Base-by-base conservation (phyloP, 1,140 invertebrate genomes). In the Lepidurus packardi region DNA sequence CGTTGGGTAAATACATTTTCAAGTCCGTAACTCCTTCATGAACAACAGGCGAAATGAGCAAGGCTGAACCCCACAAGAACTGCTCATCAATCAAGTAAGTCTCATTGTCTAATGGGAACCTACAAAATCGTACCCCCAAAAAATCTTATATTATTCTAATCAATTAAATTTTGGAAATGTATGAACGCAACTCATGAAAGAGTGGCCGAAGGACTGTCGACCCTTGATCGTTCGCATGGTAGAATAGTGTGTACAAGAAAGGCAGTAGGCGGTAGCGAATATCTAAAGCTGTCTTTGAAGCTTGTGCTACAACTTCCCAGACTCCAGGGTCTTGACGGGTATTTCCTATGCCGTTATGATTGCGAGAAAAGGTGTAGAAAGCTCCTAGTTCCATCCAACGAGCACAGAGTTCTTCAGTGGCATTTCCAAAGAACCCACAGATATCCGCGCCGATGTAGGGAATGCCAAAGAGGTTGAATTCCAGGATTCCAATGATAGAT, bases 391-490 rank as follows among this genome's bases (percentile, higher is more conserved):
- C 74, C 80, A 81, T 81, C 85, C 85, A 86, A 25, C 85, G 76
- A 21, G 78, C 80, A 77, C 85, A 86, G 10, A 86, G 76, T 77
- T 82, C 80, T 34, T 81, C 80, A 16, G 84, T 87, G 6, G 87
- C 83, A 73, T 85, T 81, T 0, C 82, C 82, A 78, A 65, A 79
- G 82, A 87, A 89, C 9, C 88, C 88, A 82, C 88, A 89, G 76
- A 89, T 87, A 81, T 89, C 87, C 21, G 87, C 85, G 8, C 88
- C 88, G 76, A 87, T 85, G 81, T 86, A 83, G 7, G 85, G 84
- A 21, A 86, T 85, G 42, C 88, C 88, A 81, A 87, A 89, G 78
- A 80, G 73, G 73, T 82, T 82, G 77, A 83, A 82, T 76, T 83
- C 81, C 34, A 83, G 78, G 79, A 81, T 81, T 73, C 78, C 82